Percentiles rank a stretch among this genome's conserved stretches.
These are phyloP conservation scores for Colostygia pectinataria DNA, from an alignment of 2,888 invertebrate species.

Conservation along the genomic window DNA sequence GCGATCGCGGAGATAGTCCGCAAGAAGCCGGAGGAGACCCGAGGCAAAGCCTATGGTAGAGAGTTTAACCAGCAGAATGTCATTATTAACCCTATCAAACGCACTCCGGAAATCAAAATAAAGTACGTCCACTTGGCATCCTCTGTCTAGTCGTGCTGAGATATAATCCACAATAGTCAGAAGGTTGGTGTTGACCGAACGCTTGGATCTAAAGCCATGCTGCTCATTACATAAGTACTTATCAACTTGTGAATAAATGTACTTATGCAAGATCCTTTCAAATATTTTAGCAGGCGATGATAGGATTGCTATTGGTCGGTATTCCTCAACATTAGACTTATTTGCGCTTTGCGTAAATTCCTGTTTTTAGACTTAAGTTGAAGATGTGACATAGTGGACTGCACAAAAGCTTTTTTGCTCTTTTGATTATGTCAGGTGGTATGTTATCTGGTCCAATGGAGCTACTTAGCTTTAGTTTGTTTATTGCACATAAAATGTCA, in stretches of 20 bases:
- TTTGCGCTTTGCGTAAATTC: neutral
- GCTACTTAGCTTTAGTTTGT: neutral
- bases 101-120: no score
- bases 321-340: no score
- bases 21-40: no score
- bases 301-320: neutral
- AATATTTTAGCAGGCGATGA: neutral
- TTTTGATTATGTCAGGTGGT: neutral
- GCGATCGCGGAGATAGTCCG: no score
- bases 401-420: neutral
- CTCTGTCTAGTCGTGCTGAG: neutral
- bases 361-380: neutral
- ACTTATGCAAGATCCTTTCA: no score
- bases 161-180: neutral
- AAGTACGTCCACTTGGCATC: no score
- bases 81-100: no score
- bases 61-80: no score
- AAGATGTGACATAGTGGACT: conserved; percentile 2
- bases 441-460: neutral
- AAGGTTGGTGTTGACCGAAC: neutral
- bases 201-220: neutral
- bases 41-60: no score
- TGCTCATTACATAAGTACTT: neutral
- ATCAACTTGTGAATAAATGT: neutral
- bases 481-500: neutral